Base-by-base conservation (phyloP, 2,888 invertebrate genomes). In the Aproaerema taeniolella region DNA sequence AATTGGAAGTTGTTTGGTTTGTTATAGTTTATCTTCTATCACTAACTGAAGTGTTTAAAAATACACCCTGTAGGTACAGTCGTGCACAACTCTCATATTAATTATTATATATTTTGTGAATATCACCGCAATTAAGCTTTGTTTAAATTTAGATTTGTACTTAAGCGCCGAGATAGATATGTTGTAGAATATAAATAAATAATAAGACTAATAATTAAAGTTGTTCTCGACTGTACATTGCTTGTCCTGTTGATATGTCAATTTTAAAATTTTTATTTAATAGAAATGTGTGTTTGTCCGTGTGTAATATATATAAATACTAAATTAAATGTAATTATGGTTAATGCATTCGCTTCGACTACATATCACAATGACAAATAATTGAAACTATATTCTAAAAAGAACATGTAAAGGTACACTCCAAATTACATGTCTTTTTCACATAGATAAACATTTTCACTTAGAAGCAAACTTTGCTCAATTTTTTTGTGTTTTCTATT, bases 291-390 rank as follows among this genome's bases (percentile, higher is more conserved):
- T 46, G 47, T 46, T 42, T 48, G 36, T 47, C 45, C 52, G 45
- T 43, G 47, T 44, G 46, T 49, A 46, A 46, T 45, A n/a, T 45
- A 26, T n/a, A 26, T 20, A 6, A 20, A n/a, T n/a, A n/a, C n/a
- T n/a, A n/a, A n/a, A 4, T 20, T 20, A 20, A 8, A 20, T 20
- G 20, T 20, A 20, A 53, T 53, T 53, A 61, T 62, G 69, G 67
- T 76, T 74, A 52, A 52, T 64, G 26, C 5, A 9, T 9, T 26
- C n/a, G n/a, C n/a, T n/a, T n/a, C n/a, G n/a, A n/a, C n/a, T 64
- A 82, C 83, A 85, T 85, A 83, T 85, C 83, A 83, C 58, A 56
- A 58, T 61, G 82, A 83, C 82, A 85, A 82, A 82, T 82, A 80
- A 80, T 62, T 56, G 62, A 57, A 53, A 46, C 45, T 48, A 50